Evolutionary conservation across 2,888 invertebrate genomes (phyloP).

Genomic region (Cartodere bifasciata): DNA sequence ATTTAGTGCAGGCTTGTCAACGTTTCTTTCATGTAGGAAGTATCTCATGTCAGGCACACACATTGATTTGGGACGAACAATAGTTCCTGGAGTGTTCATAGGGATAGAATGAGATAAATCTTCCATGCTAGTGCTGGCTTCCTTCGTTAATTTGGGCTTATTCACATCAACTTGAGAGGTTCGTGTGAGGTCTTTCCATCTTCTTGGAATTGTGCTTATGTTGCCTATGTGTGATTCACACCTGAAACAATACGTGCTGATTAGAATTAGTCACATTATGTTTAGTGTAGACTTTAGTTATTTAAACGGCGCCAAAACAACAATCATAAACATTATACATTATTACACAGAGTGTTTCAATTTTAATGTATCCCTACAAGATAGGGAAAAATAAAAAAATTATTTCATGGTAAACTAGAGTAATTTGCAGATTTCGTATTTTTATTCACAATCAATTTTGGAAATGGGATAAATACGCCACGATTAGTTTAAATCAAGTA

Average conservation of each 20-base stretch:
- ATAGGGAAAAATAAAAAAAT: too few relatives aligned
- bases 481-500: too few relatives aligned
- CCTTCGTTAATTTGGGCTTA: conserved; percentile 31
- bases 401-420: too few relatives aligned
- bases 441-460: too few relatives aligned
- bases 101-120: conserved; percentile 36
- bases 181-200: conserved; percentile 26
- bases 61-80: conserved; percentile 36
- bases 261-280: too few relatives aligned
- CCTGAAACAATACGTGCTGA: conserved; percentile 17
- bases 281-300: too few relatives aligned
- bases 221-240: conserved; percentile 19
- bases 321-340: too few relatives aligned
- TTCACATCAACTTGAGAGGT: conserved; percentile 14
- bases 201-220: conserved; percentile 25
- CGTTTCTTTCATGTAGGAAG: conserved; percentile 4
- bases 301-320: conserved; percentile 1
- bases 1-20: too few relatives aligned
- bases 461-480: too few relatives aligned
- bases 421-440: too few relatives aligned
- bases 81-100: conserved; percentile 37
- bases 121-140: conserved; percentile 40
- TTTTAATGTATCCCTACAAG: too few relatives aligned
- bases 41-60: conserved; percentile 24
- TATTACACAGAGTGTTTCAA: too few relatives aligned